These are phyloP conservation scores for Tetragnatha montana DNA, from an alignment of 2,888 invertebrate species.

Conservation along the genomic window DNA sequence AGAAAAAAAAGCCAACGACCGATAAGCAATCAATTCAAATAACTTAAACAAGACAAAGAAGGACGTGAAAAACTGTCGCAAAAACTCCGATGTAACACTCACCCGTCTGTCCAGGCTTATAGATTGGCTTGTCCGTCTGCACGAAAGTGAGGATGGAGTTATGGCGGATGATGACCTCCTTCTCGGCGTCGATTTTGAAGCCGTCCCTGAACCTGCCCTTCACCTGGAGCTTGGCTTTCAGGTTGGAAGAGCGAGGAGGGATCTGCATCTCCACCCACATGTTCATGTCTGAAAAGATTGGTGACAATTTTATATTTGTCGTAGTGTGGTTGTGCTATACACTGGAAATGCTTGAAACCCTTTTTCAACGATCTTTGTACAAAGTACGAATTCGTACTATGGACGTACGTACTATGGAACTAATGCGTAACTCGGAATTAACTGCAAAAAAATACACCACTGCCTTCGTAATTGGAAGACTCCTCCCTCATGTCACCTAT, in stretches of 20 bases:
- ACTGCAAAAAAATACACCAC: no score
- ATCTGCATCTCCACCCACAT: conserved; percentile 62
- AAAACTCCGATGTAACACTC: background rate
- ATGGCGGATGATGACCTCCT: conserved; percentile 77
- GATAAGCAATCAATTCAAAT: no score
- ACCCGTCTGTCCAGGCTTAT: conserved; percentile 78
- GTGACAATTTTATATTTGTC: background rate
- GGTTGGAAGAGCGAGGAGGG: conserved; percentile 10
- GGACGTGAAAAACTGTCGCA: no score
- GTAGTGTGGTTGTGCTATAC: background rate
- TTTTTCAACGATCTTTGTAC: no score
- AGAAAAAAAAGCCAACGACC: no score
- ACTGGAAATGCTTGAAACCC: background rate
- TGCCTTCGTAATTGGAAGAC: no score
- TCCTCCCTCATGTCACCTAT: no score
- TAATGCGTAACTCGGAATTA: no score
- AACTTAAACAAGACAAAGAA: no score
- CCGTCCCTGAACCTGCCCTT: conserved; percentile 37
- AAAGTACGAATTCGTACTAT: background rate
- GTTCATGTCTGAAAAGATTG: conserved; percentile 42
- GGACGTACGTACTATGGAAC: background rate
- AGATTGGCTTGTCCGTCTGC: conserved; percentile 77
- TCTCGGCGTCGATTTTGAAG: conserved; percentile 75
- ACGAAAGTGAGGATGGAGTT: conserved; percentile 76
- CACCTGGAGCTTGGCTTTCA: conserved; percentile 45